Evolutionary conservation across 2,113 vertebrate genomes (phyloP).

Genomic region (Puntigrus tetrazona): DNA sequence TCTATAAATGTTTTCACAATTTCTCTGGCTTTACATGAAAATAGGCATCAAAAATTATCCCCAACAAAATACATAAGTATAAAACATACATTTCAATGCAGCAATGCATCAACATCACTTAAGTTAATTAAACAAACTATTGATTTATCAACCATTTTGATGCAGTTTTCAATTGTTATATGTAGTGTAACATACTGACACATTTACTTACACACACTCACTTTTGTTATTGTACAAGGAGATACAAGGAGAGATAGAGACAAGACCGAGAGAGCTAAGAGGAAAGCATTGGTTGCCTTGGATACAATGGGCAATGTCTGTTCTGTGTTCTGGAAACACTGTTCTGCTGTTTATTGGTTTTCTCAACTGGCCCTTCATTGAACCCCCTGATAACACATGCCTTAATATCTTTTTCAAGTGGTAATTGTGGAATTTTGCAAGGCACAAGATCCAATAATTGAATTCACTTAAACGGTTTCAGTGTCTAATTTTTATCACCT

Average conservation of each 20-base stretch:
- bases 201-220: no score
- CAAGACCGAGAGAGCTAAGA: not conserved
- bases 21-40: not conserved
- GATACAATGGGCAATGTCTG: not conserved
- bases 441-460: constrained; percentile 14
- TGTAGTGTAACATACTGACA: not conserved
- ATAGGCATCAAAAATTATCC: not conserved
- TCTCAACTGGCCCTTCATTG: constrained; percentile 20
- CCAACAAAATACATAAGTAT: not conserved
- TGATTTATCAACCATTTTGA: not conserved
- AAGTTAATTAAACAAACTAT: not conserved
- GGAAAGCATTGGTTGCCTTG: constrained; percentile 7
- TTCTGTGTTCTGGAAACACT: constrained; percentile 18
- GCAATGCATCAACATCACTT: not conserved
- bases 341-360: constrained; percentile 28
- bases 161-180: not conserved
- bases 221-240: not conserved
- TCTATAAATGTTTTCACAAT: not conserved
- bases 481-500: constrained; percentile 28
- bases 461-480: not conserved
- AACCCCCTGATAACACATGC: constrained; percentile 26
- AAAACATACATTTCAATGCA: not conserved
- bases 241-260: not conserved
- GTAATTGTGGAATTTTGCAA: not conserved
- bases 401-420: constrained; percentile 16